Evolutionary conservation across 1,140 invertebrate genomes (phyloP).

Genomic region (Steinernema khuongi): DNA sequence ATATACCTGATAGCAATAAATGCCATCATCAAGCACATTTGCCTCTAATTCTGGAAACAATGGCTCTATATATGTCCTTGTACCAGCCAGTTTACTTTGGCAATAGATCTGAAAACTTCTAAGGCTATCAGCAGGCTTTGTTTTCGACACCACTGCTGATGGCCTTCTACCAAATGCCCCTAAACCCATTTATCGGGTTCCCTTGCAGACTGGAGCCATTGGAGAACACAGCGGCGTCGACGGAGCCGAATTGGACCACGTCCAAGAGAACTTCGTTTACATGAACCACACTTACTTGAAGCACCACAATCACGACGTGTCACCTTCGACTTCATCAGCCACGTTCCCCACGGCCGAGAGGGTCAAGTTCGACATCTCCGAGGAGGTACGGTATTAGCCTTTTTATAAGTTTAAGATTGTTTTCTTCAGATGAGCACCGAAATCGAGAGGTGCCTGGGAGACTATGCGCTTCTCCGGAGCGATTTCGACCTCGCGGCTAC

Average conservation of each 20-base stretch:
- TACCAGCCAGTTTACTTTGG: no score
- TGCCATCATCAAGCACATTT: no score
- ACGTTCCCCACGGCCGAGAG: neutral
- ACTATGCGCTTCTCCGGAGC: neutral
- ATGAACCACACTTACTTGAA: constrained; percentile 37
- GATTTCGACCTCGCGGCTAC: constrained; percentile 44
- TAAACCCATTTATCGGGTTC: no score
- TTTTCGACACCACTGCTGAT: no score
- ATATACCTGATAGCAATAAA: no score
- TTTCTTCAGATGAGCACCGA: constrained; percentile 31
- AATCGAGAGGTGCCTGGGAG: constrained; percentile 35
- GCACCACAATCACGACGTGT: constrained; percentile 1
- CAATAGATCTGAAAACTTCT: no score
- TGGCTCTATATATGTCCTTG: no score
- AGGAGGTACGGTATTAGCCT: neutral
- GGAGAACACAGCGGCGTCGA: constrained; percentile 77
- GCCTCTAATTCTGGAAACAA: no score
- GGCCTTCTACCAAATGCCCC: no score
- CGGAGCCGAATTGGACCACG: constrained; percentile 34
- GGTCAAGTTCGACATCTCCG: constrained; percentile 17
- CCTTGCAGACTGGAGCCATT: constrained; percentile 83
- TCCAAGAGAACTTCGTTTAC: constrained; percentile 43
- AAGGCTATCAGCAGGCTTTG: no score
- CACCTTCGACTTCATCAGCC: neutral
- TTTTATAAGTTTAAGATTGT: neutral